Evolutionary conservation across 2,797 vertebrate genomes (phyloP), one percentile per base, ranked within the genome.

Genomic region (Rhyacichthys aspro): DNA sequence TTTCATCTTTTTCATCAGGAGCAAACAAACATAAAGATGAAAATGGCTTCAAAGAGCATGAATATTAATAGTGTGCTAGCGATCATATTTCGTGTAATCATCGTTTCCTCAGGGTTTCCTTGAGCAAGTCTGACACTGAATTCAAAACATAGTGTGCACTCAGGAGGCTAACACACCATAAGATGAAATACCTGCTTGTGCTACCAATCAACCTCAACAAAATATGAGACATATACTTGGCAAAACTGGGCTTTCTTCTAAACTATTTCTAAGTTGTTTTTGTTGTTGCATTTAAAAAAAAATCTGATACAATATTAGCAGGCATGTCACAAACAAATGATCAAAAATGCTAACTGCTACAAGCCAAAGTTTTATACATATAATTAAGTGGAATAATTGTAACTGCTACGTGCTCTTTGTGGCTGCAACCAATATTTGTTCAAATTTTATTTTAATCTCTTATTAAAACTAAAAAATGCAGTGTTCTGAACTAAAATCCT

Each of bases 1-100:
- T 98, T 93, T 98, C 98, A 93, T 98, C 98, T 99, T 87, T 90
- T 92, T 71, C 92, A 93, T 78, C 82, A 90, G 78, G 86, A 84
- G 86, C 82, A 91, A 89, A 90, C 88, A 92, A 90, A 91, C 85
- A 90, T 11, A 47, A 74, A 86, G 84, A 92, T 85, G 86, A 91
- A 90, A 89, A 91, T 83, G 82, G 80, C 86, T 87, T 92, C 88
- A 91, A 90, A 90, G 84, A 78, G 78, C 85, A 92, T 91, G 89
- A 91, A 91, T 92, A 91, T 92, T 89, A 92, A 93, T 90, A 57
- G 33, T 42, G 63, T 19, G 46, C 59, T 59, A 58, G 68, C 83
- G 50, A 86, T 87, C 75, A 63, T 70, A 82, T 82, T 87, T 89
- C 33, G 79, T 74, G 82, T 84, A 86, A 89, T 91, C 83, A 86